A percentile compares a stretch with the other conserved stretches of the same genome.
phyloP scores from a whole-genome alignment of 64 coral and sea anemone genomes.

The Montipora sp. region DNA sequence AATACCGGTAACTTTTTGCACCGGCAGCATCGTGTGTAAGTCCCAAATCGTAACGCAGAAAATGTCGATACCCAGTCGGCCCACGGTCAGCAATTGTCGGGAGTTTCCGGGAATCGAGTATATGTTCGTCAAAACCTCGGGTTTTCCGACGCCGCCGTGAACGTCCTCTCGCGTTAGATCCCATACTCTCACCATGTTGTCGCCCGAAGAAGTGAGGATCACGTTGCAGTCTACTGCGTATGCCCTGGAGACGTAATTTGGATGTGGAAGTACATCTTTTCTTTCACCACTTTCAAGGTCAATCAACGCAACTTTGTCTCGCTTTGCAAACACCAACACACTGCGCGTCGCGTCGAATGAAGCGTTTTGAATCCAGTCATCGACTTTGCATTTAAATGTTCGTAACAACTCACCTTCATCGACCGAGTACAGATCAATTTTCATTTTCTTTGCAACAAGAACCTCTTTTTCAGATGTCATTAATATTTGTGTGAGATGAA shows the following conservation, averaged over 20 bases:
- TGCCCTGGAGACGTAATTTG: slow-evolving; percentile 74
- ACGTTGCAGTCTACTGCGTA: slow-evolving; percentile 40
- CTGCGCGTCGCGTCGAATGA: slow-evolving; percentile 30
- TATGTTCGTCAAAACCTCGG: slow-evolving; percentile 74
- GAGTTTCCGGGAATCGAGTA: slow-evolving; percentile 65
- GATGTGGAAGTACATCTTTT: slow-evolving; percentile 71
- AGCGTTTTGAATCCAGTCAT: slow-evolving; percentile 85
- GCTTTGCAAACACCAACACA: slow-evolving; percentile 80
- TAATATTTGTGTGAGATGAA: slow-evolving; percentile 81
- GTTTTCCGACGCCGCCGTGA: slow-evolving; percentile 35
- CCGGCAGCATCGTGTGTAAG: slow-evolving; percentile 67
- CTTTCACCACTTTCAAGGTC: slow-evolving; percentile 70
- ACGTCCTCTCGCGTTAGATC: slow-evolving; percentile 81
- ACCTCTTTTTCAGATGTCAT: slow-evolving; percentile 76
- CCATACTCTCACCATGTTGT: slow-evolving; percentile 82
- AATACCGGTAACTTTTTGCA: slow-evolving; percentile 78
- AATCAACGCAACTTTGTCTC: slow-evolving; percentile 63
- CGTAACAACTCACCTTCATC: slow-evolving; percentile 52
- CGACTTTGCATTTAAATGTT: slow-evolving; percentile 67
- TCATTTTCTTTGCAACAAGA: slow-evolving; percentile 87
- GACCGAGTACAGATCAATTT: slow-evolving; percentile 74
- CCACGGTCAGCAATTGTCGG: slow-evolving; percentile 81
- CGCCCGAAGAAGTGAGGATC: slow-evolving; percentile 80
- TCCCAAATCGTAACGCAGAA: slow-evolving; percentile 83
- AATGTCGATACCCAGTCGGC: slow-evolving; percentile 75